A percentile compares a stretch with the other conserved stretches of the same genome.
These are phyloP conservation scores for Eurosta solidaginis DNA, from an alignment of 1,140 invertebrate species.

Conservation along the genomic window DNA sequence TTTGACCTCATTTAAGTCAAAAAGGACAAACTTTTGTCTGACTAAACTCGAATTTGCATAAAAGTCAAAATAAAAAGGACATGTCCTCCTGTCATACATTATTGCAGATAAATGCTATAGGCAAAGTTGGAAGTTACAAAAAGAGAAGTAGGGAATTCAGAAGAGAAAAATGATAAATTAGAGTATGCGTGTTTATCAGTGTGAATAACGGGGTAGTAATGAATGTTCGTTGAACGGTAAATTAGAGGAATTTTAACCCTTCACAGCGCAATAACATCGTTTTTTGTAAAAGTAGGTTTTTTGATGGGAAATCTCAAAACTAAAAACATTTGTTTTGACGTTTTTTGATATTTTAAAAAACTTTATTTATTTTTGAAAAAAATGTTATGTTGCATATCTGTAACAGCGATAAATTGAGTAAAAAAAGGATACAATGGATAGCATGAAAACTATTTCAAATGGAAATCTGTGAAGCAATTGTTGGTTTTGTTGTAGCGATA, in stretches of 20 bases:
- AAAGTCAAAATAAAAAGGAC: not conserved
- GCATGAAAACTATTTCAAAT: not conserved
- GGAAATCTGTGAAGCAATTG: not conserved
- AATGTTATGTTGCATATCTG: no score
- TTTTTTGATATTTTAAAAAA: not conserved
- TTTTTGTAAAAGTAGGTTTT: not conserved
- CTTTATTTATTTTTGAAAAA: no score
- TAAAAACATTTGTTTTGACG: not conserved
- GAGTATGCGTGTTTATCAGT: not conserved
- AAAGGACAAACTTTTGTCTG: not conserved
- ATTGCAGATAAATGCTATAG: no score
- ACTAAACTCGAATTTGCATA: not conserved
- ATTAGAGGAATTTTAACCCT: no score
- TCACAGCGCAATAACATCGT: not conserved
- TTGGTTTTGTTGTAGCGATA: not conserved
- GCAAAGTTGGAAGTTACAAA: not conserved
- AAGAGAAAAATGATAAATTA: not conserved
- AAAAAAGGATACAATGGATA: not conserved
- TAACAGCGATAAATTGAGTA: no score
- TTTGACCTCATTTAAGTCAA: not conserved
- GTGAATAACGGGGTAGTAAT: no score
- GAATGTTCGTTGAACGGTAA: no score
- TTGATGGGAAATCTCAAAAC: not conserved
- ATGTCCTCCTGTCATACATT: not conserved
- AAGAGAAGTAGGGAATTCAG: not conserved